Evolutionary conservation across 30 jellyfish, hydroid and myxozoan species (phyloP).

Genomic region (Aurelia sp.): DNA sequence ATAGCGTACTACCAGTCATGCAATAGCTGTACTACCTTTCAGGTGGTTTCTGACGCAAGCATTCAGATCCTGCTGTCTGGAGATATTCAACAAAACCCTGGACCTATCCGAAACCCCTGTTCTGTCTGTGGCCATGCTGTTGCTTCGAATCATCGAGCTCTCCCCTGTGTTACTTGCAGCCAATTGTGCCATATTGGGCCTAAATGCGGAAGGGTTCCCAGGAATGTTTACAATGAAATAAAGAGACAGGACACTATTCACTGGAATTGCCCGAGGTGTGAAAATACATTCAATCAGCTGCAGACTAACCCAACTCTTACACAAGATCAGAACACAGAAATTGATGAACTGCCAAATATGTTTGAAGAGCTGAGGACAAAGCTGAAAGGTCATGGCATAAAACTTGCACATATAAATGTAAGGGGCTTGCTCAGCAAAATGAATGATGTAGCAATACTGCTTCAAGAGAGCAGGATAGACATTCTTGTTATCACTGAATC

Average conservation of each 20-base stretch:
- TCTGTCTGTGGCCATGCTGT: slow-evolving; percentile 50
- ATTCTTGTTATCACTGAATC: too few species aligned
- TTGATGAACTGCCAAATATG: too few species aligned
- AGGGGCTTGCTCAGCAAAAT: too few species aligned
- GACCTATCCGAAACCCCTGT: slow-evolving; percentile 42
- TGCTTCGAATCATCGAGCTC: slow-evolving; percentile 61
- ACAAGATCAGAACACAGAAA: too few species aligned
- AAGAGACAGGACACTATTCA: slow-evolving; percentile 2
- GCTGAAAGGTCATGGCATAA: too few species aligned
- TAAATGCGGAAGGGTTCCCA: slow-evolving; percentile 28
- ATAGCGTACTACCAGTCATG: slow-evolving; percentile 28
- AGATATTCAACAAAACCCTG: slow-evolving; percentile 37
- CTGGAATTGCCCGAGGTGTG: slow-evolving; percentile 23
- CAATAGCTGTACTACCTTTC: slow-evolving; percentile 24
- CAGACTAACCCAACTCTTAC: slow-evolving; percentile 1
- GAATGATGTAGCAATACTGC: too few species aligned
- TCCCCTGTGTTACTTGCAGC: slow-evolving; percentile 23
- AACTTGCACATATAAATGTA: too few species aligned
- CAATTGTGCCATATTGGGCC: slow-evolving; percentile 38
- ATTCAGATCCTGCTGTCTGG: slow-evolving; percentile 49
- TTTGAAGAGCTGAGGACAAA: too few species aligned
- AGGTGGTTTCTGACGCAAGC: slow-evolving; percentile 33
- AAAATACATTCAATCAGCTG: slow-evolving; percentile 11
- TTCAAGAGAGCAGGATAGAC: too few species aligned
- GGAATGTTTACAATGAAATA: background rate